Base-by-base conservation (phyloP, 2,113 vertebrate genomes). In the Xenopus borealis region DNA sequence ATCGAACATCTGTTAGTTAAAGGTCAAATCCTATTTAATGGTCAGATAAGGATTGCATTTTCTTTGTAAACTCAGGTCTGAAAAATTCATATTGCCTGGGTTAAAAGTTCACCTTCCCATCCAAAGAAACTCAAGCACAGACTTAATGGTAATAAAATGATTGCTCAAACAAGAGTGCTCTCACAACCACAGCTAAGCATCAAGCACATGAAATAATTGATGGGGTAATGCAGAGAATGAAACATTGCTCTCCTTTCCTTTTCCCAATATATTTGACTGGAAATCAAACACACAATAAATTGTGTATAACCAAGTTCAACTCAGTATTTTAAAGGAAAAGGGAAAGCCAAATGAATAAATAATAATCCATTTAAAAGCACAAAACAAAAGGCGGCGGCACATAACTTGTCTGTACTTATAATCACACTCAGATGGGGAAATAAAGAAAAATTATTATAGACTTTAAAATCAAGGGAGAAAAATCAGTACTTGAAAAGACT, bases 31-130 rank as follows among this genome's bases (percentile, higher is more conserved):
- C 57, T 30, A 1, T 80, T 71, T 40, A 55, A 72, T 27, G 0
- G 20, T 52, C 0, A 53, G 30, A 80, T 66, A 75, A 69, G 20
- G 62, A 19, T 69, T 79, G 69, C 72, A 65, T 71, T 63, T 23
- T 78, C 58, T 71, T 78, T 57, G 57, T 62, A 74, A 81, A 66
- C 9, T 70, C 50, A 52, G 71, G 64, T n/a, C 14, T 55, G 47
- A 66, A 79, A 73, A 66, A n/a, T 47, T 62, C 17, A 53, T 55
- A 53, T 0, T 47, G 66, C n/a, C 27, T 13, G 71, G 40, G 74
- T 81, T 64, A 76, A 23, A 78, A 80, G 78, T 68, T 79, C 78
- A 79, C 68, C 72, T 75, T 67, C 67, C 58, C 78, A 50, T 50
- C 14, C 47, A 75, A 71, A 66, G 68, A 62, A 53, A 62, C 53